phyloP scores from a whole-genome alignment of 1,140 invertebrate species.

The Pogonomyrmex barbatus region DNA sequence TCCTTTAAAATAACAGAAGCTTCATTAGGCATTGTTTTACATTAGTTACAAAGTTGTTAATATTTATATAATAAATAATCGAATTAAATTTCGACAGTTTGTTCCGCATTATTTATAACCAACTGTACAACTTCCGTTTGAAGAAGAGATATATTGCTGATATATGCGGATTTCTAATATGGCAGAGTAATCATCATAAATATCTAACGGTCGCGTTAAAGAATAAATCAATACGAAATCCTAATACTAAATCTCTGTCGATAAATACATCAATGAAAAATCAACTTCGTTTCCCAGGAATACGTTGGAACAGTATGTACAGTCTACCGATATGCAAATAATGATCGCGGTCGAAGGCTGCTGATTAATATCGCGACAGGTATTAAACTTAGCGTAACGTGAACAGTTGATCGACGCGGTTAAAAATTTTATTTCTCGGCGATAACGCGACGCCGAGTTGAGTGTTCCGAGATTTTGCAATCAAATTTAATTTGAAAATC shows the following conservation, averaged over 20 bases:
- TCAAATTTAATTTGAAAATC: conserved; percentile 44
- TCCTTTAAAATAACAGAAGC: background rate
- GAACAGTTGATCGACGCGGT: conserved; percentile 26
- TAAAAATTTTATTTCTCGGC: background rate
- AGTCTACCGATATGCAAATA: conserved; percentile 57
- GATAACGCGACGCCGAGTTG: conserved; percentile 11
- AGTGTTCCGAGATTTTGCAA: conserved; percentile 30
- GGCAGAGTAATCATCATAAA: conserved; percentile 39
- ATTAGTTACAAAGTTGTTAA: background rate
- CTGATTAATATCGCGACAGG: conserved; percentile 41
- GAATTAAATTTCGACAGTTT: background rate
- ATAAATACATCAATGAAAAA: conserved; percentile 24
- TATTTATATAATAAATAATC: background rate
- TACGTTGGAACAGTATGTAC: background rate
- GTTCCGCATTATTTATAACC: background rate
- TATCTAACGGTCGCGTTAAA: conserved; percentile 31
- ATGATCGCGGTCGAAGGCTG: conserved; percentile 2
- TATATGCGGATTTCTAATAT: background rate
- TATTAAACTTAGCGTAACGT: conserved; percentile 33
- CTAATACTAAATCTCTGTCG: conserved; percentile 29
- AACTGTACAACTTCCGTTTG: background rate
- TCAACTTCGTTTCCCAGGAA: conserved; percentile 14
- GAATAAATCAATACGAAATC: conserved; percentile 45
- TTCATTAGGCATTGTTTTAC: background rate
- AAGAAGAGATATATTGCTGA: background rate